Conservation (phyloP, 2,797 vertebrate species). For the Rhynchotus rufescens region DNA sequence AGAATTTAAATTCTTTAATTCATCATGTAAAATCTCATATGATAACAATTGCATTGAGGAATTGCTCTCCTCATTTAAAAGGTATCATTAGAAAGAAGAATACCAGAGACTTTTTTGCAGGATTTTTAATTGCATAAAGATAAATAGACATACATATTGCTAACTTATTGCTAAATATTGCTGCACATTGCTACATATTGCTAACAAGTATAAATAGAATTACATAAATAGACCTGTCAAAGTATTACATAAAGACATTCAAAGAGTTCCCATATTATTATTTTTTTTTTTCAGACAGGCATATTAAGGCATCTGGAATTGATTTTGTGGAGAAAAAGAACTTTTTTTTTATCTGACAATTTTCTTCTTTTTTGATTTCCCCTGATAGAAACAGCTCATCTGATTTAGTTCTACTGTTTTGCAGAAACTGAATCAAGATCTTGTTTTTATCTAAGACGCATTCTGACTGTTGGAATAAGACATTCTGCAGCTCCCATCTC, state of each 20-base stretch:
- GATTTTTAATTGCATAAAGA: slow-evolving; percentile 17
- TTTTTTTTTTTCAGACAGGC: rapidly evolving
- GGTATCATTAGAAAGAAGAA: background rate
- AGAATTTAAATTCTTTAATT: background rate
- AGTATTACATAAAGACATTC: background rate
- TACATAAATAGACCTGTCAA: slow-evolving; percentile 73
- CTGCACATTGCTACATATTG: too few relatives aligned
- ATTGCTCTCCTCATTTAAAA: background rate
- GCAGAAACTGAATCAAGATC: background rate
- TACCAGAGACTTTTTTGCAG: background rate
- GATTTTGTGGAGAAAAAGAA: rapidly evolving
- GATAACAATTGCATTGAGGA: background rate
- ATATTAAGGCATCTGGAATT: rapidly evolving
- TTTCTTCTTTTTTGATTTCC: background rate
- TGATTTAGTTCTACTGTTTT: background rate
- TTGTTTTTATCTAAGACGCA: background rate
- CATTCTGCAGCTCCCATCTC: background rate
- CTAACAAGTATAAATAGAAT: slow-evolving; percentile 71
- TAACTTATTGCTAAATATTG: background rate
- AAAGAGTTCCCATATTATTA: background rate
- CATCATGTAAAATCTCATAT: background rate
- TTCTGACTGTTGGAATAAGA: background rate
- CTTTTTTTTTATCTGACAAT: background rate
- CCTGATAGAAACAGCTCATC: background rate
- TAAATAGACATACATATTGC: slow-evolving; percentile 17